Base-by-base conservation (phyloP, 2,113 vertebrate genomes). In the Candoia aspera region DNA sequence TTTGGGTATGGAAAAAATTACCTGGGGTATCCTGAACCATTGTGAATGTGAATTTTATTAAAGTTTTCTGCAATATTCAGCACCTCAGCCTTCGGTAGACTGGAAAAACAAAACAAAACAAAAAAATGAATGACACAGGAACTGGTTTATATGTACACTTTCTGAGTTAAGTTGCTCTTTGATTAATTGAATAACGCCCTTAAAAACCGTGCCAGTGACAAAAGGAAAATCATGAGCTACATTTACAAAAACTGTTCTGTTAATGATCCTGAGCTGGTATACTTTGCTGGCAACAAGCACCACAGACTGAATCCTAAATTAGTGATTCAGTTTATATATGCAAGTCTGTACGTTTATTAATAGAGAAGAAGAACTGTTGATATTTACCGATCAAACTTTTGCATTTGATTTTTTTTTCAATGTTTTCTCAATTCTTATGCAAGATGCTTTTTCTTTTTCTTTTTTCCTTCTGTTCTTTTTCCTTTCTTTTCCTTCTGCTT, bases 201-300 rank as follows among this genome's bases (percentile, higher is more conserved):
- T 68, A 23, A 84, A 84, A 54, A 26, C 15, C 15, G 58, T 37
- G 29, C 33, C 9, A 91, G 2, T 84, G 93, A 91, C 59, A 0
- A 29, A 79, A 29, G 46, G 57, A 89, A 94, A 93, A 88, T 26
- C 29, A 15, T n/a, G 91, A 64, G 54, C 15, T 23, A 1, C 53
- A 29, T 64, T 89, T 87, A 4, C 90, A 4, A 29, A 58, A 86
- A 3, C 54, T 57, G 2, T 57, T 88, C 42, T 33, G 83, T 58
- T 37, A 84, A 86, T 92, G 59, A 90, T 88, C 21, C 90, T 3
- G 62, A 85, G 33, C 17, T 91, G 59, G 26, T 92, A 54, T 87
- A 92, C 87, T 59, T 60, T 26, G n/a, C 57, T 59, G 83, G 59
- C 68, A 21, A 37, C 53, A 83, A 94, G 33, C 6, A 15, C 17